These are phyloP conservation scores for Mechanitis messenoides DNA, from an alignment of 2,888 invertebrate species.

Conservation along the genomic window DNA sequence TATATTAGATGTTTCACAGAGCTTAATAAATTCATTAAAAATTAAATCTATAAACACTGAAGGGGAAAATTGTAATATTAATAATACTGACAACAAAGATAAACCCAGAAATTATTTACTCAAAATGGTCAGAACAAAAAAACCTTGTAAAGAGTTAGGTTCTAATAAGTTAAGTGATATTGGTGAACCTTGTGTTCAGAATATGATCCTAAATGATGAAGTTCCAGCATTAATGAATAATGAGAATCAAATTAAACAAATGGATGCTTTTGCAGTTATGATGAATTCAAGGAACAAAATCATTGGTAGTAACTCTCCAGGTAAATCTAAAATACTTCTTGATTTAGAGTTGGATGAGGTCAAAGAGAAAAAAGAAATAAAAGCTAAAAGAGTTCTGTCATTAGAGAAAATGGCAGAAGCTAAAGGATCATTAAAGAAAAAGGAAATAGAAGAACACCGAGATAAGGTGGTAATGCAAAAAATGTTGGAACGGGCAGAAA, in stretches of 20 bases:
- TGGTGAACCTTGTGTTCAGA: conserved; percentile 3
- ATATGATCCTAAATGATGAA: conserved; percentile 12
- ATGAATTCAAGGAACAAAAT: conserved; percentile 81
- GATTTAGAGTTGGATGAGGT: conserved; percentile 42
- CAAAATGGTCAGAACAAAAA: conserved; percentile 57
- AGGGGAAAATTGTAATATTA: conserved; percentile 18
- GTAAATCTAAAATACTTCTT: conserved; percentile 62
- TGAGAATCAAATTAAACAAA: conserved; percentile 45
- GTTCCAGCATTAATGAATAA: conserved; percentile 25
- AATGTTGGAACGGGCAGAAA: conserved; percentile 78
- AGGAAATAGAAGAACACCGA: conserved; percentile 74
- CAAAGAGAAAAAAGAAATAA: conserved; percentile 47
- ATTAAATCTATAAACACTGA: conserved; percentile 52
- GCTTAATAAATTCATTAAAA: conserved; percentile 45
- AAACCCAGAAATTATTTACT: conserved; percentile 56
- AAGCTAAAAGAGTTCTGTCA: conserved; percentile 68
- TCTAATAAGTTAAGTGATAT: conserved; percentile 11
- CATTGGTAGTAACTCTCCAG: conserved; percentile 79
- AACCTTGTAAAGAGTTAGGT: conserved; percentile 22
- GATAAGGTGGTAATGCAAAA: conserved; percentile 75
- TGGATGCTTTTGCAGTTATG: conserved; percentile 80
- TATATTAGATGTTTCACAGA: conserved; percentile 59
- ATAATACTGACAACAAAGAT: conserved; percentile 31
- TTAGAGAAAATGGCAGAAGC: conserved; percentile 80
- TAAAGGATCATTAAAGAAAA: conserved; percentile 77